These are phyloP conservation scores for Noctua pronuba DNA, from an alignment of 2,888 invertebrate species.

Conservation along the genomic window DNA sequence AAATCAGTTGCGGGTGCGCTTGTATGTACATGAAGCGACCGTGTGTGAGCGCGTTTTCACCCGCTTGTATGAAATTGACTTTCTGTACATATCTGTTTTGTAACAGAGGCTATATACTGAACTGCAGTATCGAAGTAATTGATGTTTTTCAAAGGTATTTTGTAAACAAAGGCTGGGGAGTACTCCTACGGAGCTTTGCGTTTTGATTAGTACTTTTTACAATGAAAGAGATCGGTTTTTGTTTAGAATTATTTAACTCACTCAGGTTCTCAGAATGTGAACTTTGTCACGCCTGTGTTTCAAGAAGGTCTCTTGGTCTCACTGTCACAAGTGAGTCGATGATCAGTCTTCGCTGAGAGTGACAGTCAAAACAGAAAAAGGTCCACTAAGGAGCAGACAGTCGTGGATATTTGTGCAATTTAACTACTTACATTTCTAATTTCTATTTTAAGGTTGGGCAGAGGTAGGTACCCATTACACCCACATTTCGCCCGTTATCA, in stretches of 20 bases:
- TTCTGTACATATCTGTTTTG: conserved; percentile 22
- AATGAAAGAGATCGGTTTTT: conserved; percentile 12
- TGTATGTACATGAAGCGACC: neutral
- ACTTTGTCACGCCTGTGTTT: neutral
- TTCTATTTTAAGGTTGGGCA: too few species aligned
- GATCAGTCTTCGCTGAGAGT: too few species aligned
- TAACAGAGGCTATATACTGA: neutral
- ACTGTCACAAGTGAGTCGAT: neutral
- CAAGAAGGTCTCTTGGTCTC: neutral
- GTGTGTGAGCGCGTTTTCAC: neutral
- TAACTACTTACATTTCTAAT: too few species aligned
- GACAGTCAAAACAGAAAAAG: too few species aligned
- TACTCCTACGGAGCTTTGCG: neutral
- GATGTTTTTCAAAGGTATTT: conserved; percentile 46
- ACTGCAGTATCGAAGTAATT: conserved; percentile 50
- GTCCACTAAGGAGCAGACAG: too few species aligned
- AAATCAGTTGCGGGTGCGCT: neutral
- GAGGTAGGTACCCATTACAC: too few species aligned
- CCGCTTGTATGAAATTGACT: neutral
- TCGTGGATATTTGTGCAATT: too few species aligned
- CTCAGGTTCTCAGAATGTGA: neutral
- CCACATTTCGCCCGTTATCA: too few species aligned
- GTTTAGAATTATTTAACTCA: neutral
- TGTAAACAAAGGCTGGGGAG: conserved; percentile 10
- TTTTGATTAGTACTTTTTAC: conserved; percentile 12